Conservation (phyloP, 37 sponge, comb jelly and placozoan species). For the Cliona cf. orientalis region DNA sequence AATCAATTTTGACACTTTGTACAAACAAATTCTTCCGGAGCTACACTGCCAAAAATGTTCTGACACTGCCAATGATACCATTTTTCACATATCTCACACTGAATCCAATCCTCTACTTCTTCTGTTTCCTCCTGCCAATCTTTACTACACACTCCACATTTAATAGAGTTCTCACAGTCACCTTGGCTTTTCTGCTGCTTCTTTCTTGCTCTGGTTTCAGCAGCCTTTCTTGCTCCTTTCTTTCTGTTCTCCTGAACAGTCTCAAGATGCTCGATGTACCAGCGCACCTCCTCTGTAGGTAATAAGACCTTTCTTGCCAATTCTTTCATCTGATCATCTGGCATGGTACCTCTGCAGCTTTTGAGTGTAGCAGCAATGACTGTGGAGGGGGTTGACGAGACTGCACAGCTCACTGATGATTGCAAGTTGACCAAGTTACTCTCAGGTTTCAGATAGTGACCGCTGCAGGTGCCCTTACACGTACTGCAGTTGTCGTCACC, state of each 20-base stretch:
- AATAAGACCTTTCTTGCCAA: neutral
- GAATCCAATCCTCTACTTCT: conserved; percentile 36
- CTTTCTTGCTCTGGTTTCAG: conserved; percentile 9
- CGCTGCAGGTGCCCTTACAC: conserved; percentile 19
- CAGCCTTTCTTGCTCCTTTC: conserved; percentile 39
- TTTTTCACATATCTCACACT: conserved; percentile 35
- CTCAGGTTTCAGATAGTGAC: conserved; percentile 28
- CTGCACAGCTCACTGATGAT: neutral
- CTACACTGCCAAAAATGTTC: neutral
- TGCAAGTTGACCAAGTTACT: neutral
- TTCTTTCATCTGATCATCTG: neutral
- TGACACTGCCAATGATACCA: conserved; percentile 24
- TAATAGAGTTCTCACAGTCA: neutral
- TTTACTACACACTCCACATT: conserved; percentile 12
- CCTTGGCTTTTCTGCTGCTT: neutral
- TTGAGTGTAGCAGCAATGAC: neutral
- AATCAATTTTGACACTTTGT: neutral
- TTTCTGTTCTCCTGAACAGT: conserved; percentile 28
- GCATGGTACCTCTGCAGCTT: neutral
- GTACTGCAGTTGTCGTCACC: neutral
- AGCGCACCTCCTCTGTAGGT: neutral
- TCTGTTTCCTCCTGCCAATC: conserved; percentile 12
- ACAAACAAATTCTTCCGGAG: neutral
- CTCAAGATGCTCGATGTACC: conserved; percentile 22
- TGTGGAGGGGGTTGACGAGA: neutral